These are phyloP conservation scores for Spea bombifrons DNA, from an alignment of 2,113 vertebrate genomes.

Conservation along the genomic window DNA sequence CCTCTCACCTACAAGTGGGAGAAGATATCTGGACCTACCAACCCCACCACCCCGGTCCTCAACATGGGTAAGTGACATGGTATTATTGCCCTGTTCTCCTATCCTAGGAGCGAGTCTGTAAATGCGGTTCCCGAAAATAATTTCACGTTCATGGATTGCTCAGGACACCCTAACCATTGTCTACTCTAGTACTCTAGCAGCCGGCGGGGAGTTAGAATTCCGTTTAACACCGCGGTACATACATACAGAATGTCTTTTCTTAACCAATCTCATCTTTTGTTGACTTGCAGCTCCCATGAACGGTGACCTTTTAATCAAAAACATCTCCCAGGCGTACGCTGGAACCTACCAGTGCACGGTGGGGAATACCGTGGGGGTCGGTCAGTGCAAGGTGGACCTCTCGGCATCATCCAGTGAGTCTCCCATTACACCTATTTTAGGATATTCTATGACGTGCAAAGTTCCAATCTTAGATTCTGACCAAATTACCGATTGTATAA, in stretches of 20 bases:
- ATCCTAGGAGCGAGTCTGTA: too few species aligned
- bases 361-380: constrained; percentile 74
- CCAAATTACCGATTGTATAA: too few species aligned
- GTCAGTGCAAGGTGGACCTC: constrained; percentile 68
- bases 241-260: neutral
- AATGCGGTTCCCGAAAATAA: too few species aligned
- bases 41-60: constrained; percentile 56
- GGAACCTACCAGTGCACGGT: constrained; percentile 78
- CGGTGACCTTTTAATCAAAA: constrained; percentile 74
- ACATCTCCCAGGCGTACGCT: constrained; percentile 64
- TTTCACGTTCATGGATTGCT: neutral
- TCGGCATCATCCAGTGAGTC: constrained; percentile 39
- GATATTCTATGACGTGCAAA: too few species aligned
- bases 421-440: too few species aligned
- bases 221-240: rapidly evolving
- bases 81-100: neutral
- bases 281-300: constrained; percentile 59
- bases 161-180: too few species aligned
- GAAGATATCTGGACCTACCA: constrained; percentile 60
- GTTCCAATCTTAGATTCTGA: too few species aligned
- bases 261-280: neutral
- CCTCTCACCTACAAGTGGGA: constrained; percentile 78
- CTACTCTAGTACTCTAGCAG: too few species aligned
- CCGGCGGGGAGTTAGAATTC: neutral
- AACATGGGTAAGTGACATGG: constrained; percentile 12